A percentile compares a stretch with the other conserved stretches of the same genome.
Evolutionary conservation across 2,113 vertebrate genomes (phyloP).

Genomic region (Macaca nemestrina): DNA sequence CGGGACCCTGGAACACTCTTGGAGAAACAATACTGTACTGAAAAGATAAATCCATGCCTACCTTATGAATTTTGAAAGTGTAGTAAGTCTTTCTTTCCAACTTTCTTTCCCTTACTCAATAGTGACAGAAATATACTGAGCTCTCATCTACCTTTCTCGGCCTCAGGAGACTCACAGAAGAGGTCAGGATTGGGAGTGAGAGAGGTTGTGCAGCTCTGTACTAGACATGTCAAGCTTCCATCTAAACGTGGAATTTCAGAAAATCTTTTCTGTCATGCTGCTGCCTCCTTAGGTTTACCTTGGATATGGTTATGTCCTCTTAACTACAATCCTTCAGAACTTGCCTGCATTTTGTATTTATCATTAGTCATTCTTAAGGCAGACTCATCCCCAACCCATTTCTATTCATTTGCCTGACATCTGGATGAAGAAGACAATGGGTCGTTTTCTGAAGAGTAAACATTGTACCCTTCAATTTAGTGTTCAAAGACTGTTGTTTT

Average conservation of each 20-base stretch:
- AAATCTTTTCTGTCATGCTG: background rate
- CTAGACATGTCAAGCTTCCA: accelerated
- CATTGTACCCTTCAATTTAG: background rate
- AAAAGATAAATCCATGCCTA: background rate
- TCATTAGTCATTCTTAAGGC: background rate
- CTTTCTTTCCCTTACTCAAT: background rate
- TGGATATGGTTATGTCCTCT: background rate
- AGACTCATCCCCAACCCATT: too few species aligned
- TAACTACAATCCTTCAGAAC: background rate
- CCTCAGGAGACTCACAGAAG: background rate
- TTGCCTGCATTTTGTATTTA: background rate
- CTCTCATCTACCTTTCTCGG: background rate
- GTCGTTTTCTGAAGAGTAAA: background rate
- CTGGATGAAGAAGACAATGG: background rate
- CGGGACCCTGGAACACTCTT: background rate
- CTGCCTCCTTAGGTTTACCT: background rate
- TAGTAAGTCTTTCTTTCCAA: background rate
- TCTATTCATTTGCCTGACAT: background rate
- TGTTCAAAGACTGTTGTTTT: background rate
- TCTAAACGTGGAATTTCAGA: background rate
- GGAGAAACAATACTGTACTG: background rate
- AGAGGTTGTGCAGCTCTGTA: background rate
- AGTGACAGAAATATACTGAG: background rate
- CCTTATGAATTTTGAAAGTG: background rate
- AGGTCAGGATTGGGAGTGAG: background rate